phyloP scores from a whole-genome alignment of 2,797 vertebrate species.

The Glossophaga mutica region DNA sequence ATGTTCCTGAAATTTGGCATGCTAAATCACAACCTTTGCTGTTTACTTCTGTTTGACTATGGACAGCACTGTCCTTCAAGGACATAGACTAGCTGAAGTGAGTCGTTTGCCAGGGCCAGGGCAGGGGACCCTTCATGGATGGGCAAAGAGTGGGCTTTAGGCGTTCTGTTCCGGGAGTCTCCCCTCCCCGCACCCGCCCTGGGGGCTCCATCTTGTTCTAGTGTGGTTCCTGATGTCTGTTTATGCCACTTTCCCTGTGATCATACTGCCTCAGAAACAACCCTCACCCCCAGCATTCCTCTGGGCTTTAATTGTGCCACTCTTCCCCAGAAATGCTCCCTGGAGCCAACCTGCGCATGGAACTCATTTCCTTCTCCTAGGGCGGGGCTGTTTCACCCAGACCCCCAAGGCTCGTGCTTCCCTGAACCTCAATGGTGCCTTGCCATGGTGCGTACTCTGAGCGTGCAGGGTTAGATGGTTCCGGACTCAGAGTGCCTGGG shows the following conservation, averaged over 20 bases:
- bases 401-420: not conserved
- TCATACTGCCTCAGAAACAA: not conserved
- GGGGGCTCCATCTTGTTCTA: not conserved
- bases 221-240: not conserved
- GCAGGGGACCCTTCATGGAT: not conserved
- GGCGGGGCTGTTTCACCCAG: not conserved
- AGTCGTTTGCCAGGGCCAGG: not conserved
- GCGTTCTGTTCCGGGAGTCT: not conserved
- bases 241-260: not conserved
- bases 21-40: not conserved
- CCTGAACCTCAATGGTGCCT: not conserved
- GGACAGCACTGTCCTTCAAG: fast-evolving
- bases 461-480: not conserved
- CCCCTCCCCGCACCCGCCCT: too few relatives aligned
- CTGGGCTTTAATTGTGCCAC: not conserved
- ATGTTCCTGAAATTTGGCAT: not conserved
- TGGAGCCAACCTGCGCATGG: fast-evolving
- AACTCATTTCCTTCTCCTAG: not conserved
- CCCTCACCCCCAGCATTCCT: not conserved
- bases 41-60: not conserved
- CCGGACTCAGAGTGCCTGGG: not conserved
- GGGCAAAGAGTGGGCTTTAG: not conserved
- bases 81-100: not conserved
- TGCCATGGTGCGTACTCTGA: not conserved
- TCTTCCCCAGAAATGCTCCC: not conserved